These are phyloP conservation scores for Wasmannia auropunctata DNA, from an alignment of 1,140 invertebrate species.

Conservation along the genomic window DNA sequence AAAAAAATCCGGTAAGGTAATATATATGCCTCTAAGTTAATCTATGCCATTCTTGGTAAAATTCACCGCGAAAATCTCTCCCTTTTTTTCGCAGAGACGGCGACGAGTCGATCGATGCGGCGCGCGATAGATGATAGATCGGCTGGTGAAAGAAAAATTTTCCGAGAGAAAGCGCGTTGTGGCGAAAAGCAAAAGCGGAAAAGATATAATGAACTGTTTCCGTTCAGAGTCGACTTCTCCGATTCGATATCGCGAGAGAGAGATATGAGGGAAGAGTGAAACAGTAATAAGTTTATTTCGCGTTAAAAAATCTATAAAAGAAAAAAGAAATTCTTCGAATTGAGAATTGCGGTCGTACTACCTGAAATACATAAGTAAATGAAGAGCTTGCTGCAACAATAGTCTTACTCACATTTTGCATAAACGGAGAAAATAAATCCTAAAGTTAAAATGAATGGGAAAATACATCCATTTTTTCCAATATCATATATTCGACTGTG, in stretches of 20 bases:
- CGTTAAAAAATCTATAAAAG: background rate
- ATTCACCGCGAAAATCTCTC: background rate
- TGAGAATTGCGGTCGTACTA: background rate
- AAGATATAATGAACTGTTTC: constrained; percentile 43
- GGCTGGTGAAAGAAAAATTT: constrained; percentile 33
- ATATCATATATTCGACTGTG: no score
- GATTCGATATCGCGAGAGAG: background rate
- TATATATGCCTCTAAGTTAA: constrained; percentile 4
- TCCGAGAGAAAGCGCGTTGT: constrained; percentile 24
- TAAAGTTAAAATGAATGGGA: no score
- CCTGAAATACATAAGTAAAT: background rate
- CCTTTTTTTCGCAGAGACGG: background rate
- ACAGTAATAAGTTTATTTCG: background rate
- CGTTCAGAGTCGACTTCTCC: constrained; percentile 8
- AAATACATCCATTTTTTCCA: no score
- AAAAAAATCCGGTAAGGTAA: background rate
- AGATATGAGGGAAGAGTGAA: background rate
- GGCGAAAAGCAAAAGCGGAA: constrained; percentile 55
- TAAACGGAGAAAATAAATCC: no score
- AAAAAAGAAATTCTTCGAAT: no score
- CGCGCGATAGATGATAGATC: constrained; percentile 33
- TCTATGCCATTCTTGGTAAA: background rate
- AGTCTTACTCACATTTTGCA: no score
- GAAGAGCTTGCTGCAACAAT: no score
- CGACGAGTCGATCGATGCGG: constrained; percentile 1